A percentile compares a stretch with the other conserved stretches of the same genome.
phyloP scores from a whole-genome alignment of 2,113 vertebrate genomes.

The Ptilonorhynchus violaceus region DNA sequence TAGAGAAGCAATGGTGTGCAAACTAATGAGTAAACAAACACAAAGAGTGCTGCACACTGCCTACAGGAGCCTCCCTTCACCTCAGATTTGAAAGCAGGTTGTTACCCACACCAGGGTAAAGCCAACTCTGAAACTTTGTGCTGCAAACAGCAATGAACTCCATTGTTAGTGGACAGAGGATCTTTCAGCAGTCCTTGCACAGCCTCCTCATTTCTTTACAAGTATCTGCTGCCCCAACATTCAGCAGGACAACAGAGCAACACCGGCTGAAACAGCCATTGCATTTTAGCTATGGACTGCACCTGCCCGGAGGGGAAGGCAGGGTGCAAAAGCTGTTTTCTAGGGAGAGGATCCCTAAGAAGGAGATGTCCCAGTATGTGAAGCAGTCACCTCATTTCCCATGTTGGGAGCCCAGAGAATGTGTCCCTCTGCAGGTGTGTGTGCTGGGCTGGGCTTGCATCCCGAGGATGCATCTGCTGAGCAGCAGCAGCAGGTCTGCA shows the following conservation, averaged over 20 bases:
- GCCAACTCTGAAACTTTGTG: not conserved
- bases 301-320: no score
- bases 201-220: not conserved
- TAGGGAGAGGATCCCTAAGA: not conserved
- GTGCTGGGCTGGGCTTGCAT: not conserved
- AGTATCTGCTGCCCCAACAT: not conserved
- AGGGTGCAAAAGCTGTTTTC: not conserved
- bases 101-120: not conserved
- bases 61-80: not conserved
- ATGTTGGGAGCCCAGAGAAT: rapidly evolving
- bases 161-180: not conserved
- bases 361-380: not conserved
- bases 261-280: not conserved
- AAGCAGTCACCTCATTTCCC: not conserved
- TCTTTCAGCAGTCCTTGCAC: not conserved
- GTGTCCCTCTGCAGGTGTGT: not conserved
- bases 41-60: not conserved
- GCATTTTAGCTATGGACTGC: not conserved
- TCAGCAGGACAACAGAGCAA: not conserved
- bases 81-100: not conserved
- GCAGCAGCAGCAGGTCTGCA: not conserved
- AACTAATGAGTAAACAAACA: slow-evolving; percentile 1
- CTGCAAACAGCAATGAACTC: not conserved
- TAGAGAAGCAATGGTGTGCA: not conserved
- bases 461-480: not conserved